Conservation (phyloP, 2,888 invertebrate species). For the Cacoxenus indagator region DNA sequence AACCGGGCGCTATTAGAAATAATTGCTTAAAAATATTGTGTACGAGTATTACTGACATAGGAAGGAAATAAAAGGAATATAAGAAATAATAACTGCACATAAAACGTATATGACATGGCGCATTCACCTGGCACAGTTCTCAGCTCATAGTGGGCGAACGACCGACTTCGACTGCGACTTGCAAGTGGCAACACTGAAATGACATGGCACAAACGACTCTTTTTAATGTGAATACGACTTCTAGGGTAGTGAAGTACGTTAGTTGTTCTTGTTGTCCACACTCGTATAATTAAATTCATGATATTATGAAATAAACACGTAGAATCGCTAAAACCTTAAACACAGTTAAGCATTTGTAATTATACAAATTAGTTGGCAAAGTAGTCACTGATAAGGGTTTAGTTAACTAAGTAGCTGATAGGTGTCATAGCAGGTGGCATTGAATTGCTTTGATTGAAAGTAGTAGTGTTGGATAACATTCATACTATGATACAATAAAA, state of each 20-base stretch:
- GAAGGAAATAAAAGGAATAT: not conserved
- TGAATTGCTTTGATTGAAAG: not conserved
- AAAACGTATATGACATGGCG: conserved; percentile 3
- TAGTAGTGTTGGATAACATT: too few relatives aligned
- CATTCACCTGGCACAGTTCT: conserved; percentile 23
- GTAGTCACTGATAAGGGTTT: not conserved
- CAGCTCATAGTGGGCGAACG: not conserved
- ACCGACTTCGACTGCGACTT: not conserved
- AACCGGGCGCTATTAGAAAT: conserved; percentile 9
- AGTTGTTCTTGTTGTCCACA: not conserved
- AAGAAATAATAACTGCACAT: not conserved
- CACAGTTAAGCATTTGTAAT: not conserved
- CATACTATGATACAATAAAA: too few relatives aligned
- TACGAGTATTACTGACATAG: not conserved
- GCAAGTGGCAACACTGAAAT: not conserved
- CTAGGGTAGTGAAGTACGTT: not conserved
- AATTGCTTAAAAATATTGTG: conserved; percentile 15
- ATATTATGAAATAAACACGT: not conserved
- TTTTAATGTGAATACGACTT: not conserved
- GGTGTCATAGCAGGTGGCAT: not conserved
- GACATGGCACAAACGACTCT: not conserved
- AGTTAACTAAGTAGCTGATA: not conserved
- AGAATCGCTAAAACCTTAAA: too few relatives aligned
- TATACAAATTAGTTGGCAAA: not conserved
- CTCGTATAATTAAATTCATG: not conserved